phyloP scores from a whole-genome alignment of 1,140 invertebrate species.

The Drosophila ercepeae region DNA sequence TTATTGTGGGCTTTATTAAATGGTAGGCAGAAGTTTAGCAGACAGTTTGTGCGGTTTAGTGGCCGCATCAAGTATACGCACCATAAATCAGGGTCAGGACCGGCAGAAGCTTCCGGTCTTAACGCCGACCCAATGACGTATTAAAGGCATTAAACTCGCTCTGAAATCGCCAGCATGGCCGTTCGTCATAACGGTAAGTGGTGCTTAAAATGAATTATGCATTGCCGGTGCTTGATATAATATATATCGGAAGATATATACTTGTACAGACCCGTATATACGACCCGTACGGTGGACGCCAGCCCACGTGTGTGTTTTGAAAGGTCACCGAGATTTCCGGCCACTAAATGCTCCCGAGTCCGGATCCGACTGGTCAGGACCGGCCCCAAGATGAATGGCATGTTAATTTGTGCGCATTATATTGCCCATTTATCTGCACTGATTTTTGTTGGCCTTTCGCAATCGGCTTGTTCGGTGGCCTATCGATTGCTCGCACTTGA shows the following conservation, averaged over 20 bases:
- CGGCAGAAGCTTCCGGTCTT: slow-evolving; percentile 35
- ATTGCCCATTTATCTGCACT: slow-evolving; percentile 48
- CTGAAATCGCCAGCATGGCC: slow-evolving; percentile 66
- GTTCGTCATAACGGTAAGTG: slow-evolving; percentile 75
- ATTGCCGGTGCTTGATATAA: slow-evolving; percentile 50
- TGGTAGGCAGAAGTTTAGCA: slow-evolving; percentile 33
- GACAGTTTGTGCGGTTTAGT: slow-evolving; percentile 67
- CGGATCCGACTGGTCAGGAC: slow-evolving; percentile 1
- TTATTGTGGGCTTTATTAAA: slow-evolving; percentile 52
- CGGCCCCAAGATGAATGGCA: slow-evolving; percentile 35
- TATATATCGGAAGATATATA: no score
- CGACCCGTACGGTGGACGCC: slow-evolving; percentile 7
- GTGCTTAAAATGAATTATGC: slow-evolving; percentile 81
- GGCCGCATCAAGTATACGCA: slow-evolving; percentile 76
- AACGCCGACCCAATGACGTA: slow-evolving; percentile 60
- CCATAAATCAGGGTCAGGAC: slow-evolving; percentile 72
- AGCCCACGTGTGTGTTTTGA: slow-evolving; percentile 19
- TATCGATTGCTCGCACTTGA: slow-evolving; percentile 31
- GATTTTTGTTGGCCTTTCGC: slow-evolving; percentile 18
- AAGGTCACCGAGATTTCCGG: slow-evolving; percentile 37
- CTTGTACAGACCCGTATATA: no score
- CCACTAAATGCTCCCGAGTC: slow-evolving; percentile 7
- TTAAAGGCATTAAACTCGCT: slow-evolving; percentile 75
- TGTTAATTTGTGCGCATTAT: slow-evolving; percentile 70
- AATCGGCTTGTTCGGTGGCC: not conserved